Base-by-base conservation (phyloP, 2,797 vertebrate species). In the Neosalanx taihuensis region DNA sequence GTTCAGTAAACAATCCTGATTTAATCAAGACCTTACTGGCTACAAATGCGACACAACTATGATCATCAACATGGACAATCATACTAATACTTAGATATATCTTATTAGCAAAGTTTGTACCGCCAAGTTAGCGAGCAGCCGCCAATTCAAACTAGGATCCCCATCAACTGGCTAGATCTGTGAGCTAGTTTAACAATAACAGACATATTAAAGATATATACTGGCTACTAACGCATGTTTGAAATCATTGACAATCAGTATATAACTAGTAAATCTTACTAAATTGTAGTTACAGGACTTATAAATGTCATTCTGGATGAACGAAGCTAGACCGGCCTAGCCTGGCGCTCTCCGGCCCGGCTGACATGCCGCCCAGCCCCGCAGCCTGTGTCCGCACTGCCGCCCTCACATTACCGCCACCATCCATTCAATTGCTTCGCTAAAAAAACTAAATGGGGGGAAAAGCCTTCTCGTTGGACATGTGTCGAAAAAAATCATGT, bases 321-420 rank as follows among this genome's bases (percentile, higher is more conserved):
- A 46, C 10, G 12, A 46, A 56, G 51, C 17, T 56, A n/a, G 17
- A 17, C 51, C 51, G 51, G 51, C 51, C 51, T n/a, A 46, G 15
- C 69, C 65, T 4, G 64, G 78, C 78, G 83, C 91, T 81, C 91
- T 93, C 92, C 90, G 90, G 90, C 91, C 91, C 73, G 78, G 71
- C 77, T 85, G 85, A 88, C 81, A 78, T 83, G 77, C 85, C 84
- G 77, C 85, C 84, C 79, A 79, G 81, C 83, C 85, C 85, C 70
- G 64, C 81, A 83, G 59, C n/a, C 9, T 30, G 5, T 13, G 59
- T 29, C 59, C 59, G 81, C 88, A 89, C 85, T 83, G 80, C 82
- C 87, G 87, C 74, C 74, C 79, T 76, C 69, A 69, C 73, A 69
- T 2, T 74, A 85, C 79, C 62, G 85, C 84, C 78, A 80, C 74